Percentiles rank a stretch among this genome's conserved stretches.
Conservation (phyloP, 2,797 vertebrate species). For the Sebastes cheni region DNA sequence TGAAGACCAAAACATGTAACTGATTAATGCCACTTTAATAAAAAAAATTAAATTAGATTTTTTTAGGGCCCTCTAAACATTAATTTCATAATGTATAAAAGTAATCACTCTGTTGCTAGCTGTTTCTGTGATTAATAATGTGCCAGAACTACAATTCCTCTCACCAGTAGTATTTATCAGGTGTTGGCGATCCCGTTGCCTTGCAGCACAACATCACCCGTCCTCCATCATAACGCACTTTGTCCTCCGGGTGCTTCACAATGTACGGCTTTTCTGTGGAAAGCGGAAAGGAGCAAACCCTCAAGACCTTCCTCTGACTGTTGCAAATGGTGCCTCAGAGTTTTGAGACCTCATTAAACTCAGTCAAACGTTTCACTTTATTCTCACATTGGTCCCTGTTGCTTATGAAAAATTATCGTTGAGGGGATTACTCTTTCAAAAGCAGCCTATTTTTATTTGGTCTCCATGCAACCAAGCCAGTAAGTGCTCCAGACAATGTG, state of each 20-base stretch:
- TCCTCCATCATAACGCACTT: slow-evolving; percentile 87
- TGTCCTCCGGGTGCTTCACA: slow-evolving; percentile 90
- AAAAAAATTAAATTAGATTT: neutral
- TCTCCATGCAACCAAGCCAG: slow-evolving; percentile 45
- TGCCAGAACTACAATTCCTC: slow-evolving; percentile 25
- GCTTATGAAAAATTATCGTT: slow-evolving; percentile 50
- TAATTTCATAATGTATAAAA: neutral
- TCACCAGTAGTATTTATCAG: slow-evolving; percentile 95
- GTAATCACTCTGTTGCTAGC: neutral
- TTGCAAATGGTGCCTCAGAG: slow-evolving; percentile 36
- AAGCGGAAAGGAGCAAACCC: slow-evolving; percentile 37
- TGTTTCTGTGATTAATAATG: neutral
- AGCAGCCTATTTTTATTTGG: slow-evolving; percentile 56
- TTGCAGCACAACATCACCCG: slow-evolving; percentile 91
- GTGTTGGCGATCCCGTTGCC: slow-evolving; percentile 87
- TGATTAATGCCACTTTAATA: neutral
- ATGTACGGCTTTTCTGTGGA: slow-evolving; percentile 91
- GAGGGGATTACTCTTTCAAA: slow-evolving; percentile 49
- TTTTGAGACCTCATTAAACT: slow-evolving; percentile 53
- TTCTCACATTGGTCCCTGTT: slow-evolving; percentile 27
- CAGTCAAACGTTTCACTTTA: slow-evolving; percentile 39
- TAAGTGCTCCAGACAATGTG: slow-evolving; percentile 17
- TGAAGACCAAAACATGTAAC: neutral
- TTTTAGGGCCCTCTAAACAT: neutral
- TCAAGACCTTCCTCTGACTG: slow-evolving; percentile 22